Evolutionary conservation across 2,113 vertebrate species (phyloP), one percentile per base, ranked within the genome.

Genomic region (Plecotus auritus): DNA sequence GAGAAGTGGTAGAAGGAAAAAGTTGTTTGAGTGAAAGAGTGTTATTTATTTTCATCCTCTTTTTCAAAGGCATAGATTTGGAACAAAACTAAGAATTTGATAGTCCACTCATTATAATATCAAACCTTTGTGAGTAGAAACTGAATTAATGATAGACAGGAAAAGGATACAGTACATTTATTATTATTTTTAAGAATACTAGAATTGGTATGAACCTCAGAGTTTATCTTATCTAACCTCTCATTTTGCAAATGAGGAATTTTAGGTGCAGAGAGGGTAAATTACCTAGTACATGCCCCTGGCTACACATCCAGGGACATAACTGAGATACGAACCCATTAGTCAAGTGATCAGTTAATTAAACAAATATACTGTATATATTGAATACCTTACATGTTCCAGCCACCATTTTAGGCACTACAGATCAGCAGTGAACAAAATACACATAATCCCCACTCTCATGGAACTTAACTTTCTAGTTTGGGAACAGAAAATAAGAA

Each of bases 211-310:
- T 49, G 32, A 90, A 80, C 84, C 37, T 84, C 35, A 88, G 74
- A 73, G 45, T 59, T 93, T 88, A 82, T 91, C 61, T 88, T 88
- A 32, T 78, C 18, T 88, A 67, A 94, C 61, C 23, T 88, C 77
- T 91, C 56, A 66, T 83, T 88, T 95, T 73, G n/a, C 59, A 95
- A 66, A 47, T 32, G 49, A 82, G 8, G 42, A 54, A 66, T 73
- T 89, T 89, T 88, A 90, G 51, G 20, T 85, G 47, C 45, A 85
- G 54, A 67, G 49, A 88, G 49, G 20, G 9, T 85, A 37, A 54
- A 40, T 81, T 23, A 17, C 16, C 51, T 51, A 51, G 51, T 51
- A 51, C 9, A 2, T 86, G 35, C n/a, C 32, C 7, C 1, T 40
- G 26, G n/a, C 28, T 23, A 17, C 67, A 81, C 28, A 76, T 37